phyloP scores from a whole-genome alignment of 2,888 invertebrate genomes.

The Magallana nippona region DNA sequence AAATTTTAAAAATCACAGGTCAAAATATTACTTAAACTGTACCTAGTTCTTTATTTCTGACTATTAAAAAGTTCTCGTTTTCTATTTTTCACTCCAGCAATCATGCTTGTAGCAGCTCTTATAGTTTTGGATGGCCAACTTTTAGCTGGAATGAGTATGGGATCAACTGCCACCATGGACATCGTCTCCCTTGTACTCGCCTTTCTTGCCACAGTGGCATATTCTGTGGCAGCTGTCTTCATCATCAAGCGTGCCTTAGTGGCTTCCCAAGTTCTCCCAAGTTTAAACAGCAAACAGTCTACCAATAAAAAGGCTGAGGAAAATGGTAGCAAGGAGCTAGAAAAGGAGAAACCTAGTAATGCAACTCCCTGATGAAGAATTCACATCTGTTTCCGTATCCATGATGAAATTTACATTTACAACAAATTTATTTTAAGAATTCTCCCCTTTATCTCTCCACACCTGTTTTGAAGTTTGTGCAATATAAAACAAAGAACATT shows the following conservation, averaged over 20 bases:
- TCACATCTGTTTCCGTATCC: not conserved
- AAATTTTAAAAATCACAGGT: too few relatives aligned
- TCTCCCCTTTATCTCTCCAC: too few relatives aligned
- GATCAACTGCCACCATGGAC: not conserved
- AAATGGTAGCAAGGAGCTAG: not conserved
- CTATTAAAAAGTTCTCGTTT: too few relatives aligned
- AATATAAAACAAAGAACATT: slow-evolving; percentile 1
- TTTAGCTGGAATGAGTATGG: not conserved
- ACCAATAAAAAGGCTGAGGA: not conserved
- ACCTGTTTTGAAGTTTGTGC: not conserved
- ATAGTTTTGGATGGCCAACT: not conserved
- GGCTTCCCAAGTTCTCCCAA: too few relatives aligned
- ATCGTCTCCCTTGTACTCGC: not conserved
- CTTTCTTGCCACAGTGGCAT: slow-evolving; percentile 1
- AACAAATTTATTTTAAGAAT: too few relatives aligned
- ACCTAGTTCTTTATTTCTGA: too few relatives aligned
- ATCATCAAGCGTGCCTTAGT: not conserved
- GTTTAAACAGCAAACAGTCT: not conserved
- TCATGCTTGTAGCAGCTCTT: slow-evolving; percentile 7
- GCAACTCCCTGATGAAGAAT: not conserved
- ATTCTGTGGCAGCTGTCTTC: slow-evolving; percentile 17
- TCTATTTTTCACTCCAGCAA: not conserved
- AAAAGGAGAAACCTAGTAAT: not conserved
- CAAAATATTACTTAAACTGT: too few relatives aligned
- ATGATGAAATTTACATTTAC: not conserved